Percentiles rank a stretch among this genome's conserved stretches.
phyloP scores from a whole-genome alignment of 53 echinoderm and acorn worm genomes.

The Arbacia lixula region DNA sequence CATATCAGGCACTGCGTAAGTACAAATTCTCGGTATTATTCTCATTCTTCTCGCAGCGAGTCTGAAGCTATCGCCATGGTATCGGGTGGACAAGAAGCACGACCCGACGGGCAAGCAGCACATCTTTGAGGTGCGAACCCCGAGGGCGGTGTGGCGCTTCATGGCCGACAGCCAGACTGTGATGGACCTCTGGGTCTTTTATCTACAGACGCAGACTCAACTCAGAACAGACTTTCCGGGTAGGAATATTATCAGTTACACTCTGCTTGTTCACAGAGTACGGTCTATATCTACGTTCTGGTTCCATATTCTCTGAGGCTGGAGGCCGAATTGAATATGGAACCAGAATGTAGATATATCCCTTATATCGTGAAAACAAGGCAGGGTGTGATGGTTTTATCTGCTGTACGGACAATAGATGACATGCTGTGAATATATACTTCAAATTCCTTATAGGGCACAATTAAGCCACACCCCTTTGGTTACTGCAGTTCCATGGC shows the following conservation, averaged over 20 bases:
- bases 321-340: not conserved
- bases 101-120: slow-evolving; percentile 81
- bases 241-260: slow-evolving; percentile 43
- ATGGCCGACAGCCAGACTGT: slow-evolving; percentile 79
- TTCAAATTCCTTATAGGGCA: too few relatives aligned
- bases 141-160: slow-evolving; percentile 69
- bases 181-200: slow-evolving; percentile 99
- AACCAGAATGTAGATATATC: not conserved
- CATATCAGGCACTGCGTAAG: too few relatives aligned
- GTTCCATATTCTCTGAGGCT: not conserved
- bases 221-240: slow-evolving; percentile 86
- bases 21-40: too few relatives aligned
- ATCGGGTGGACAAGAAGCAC: slow-evolving; percentile 90
- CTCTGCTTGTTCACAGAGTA: not conserved
- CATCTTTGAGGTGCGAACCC: slow-evolving; percentile 81
- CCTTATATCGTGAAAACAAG: not conserved
- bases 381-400: not conserved
- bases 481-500: too few relatives aligned
- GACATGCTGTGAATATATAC: too few relatives aligned
- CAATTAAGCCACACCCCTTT: too few relatives aligned
- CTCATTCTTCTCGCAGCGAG: slow-evolving; percentile 44
- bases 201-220: slow-evolving; percentile 92
- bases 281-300: not conserved
- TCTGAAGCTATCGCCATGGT: slow-evolving; percentile 87
- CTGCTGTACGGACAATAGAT: too few relatives aligned